Evolutionary conservation across 2,888 invertebrate species (phyloP).

Genomic region (Stramonita haemastoma): DNA sequence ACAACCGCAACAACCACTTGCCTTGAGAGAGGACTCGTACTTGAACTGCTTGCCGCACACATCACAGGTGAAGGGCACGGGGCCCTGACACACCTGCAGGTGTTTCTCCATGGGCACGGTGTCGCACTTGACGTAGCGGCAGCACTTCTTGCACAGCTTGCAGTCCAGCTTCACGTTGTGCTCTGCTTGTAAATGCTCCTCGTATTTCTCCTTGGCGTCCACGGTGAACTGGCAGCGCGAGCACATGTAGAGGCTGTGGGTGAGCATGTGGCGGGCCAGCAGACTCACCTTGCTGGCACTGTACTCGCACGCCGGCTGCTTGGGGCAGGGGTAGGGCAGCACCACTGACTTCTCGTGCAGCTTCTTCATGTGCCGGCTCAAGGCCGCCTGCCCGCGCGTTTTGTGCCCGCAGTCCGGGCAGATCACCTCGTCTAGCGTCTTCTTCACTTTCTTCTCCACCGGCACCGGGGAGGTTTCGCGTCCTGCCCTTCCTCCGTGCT

Average conservation of each 20-base stretch:
- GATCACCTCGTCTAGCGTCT: slow-evolving; percentile 49
- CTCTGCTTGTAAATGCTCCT: slow-evolving; percentile 66
- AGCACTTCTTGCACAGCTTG: slow-evolving; percentile 73
- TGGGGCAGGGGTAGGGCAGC: slow-evolving; percentile 48
- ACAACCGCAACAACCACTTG: background rate
- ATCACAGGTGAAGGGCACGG: slow-evolving; percentile 70
- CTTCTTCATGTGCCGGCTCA: slow-evolving; percentile 55
- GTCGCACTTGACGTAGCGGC: slow-evolving; percentile 69
- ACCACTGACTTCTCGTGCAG: slow-evolving; percentile 49
- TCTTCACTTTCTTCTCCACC: slow-evolving; percentile 44
- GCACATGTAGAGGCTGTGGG: slow-evolving; percentile 72
- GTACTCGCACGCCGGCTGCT: slow-evolving; percentile 42
- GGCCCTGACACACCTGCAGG: slow-evolving; percentile 69
- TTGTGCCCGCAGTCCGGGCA: slow-evolving; percentile 52
- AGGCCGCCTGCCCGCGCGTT: slow-evolving; percentile 51
- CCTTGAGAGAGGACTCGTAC: slow-evolving; percentile 71
- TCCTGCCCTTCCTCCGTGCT: background rate
- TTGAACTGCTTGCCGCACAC: slow-evolving; percentile 74
- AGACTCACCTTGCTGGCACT: slow-evolving; percentile 70
- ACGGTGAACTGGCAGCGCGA: slow-evolving; percentile 68
- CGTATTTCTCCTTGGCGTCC: slow-evolving; percentile 63
- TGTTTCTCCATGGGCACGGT: slow-evolving; percentile 69
- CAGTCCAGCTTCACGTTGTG: slow-evolving; percentile 72
- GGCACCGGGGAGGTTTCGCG: background rate
- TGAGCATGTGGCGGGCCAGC: slow-evolving; percentile 71